Base-by-base conservation (phyloP, 2,113 vertebrate genomes). In the Megaceryle maxima region DNA sequence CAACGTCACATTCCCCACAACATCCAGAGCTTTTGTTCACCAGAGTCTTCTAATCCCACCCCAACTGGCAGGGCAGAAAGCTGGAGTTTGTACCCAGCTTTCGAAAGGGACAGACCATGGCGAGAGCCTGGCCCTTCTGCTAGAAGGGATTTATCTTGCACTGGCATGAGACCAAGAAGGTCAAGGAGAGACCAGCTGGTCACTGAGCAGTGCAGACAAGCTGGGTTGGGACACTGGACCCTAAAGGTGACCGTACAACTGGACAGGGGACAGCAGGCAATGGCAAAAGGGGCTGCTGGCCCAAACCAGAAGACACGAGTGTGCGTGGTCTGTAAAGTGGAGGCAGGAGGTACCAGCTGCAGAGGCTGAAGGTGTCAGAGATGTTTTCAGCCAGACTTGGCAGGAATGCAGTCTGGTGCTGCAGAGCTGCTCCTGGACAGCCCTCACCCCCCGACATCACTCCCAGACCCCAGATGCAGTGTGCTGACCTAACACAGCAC, bases 161-260 rank as follows among this genome's bases (percentile, higher is more conserved):
- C 95, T 83, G 86, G 21, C 86, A 92, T 79, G 86, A 97, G 95
- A 95, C 93, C 94, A 68, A 77, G 95, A 25, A 90, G 95, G 94
- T 73, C 96, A 89, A 72, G 62, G 44, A 20, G 84, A 76, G 95
- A 93, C 97, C 94, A 97, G 66, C 92, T 66, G 68, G 97, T 94
- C 96, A 97, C 57, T 94, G 37, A 80, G 41, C 97, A 96, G 97
- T 98, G 97, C 97, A 28, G n/a, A 31, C 25, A 31, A 26, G 15
- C 26, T n/a, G 8, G 19, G 19, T 44, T 37, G 25, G 46, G 53
- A 33, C 4, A 18, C 16, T 3, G 5, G 22, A 64, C 8, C 13
- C 46, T 3, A 9, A n/a, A n/a, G 11, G 22, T 4, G 31, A 25
- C 20, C 0, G 3, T 14, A 25, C 16, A 50, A 2, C 9, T 22